Evolutionary conservation across 1,140 invertebrate genomes (phyloP).

Genomic region (Aplysia californica): DNA sequence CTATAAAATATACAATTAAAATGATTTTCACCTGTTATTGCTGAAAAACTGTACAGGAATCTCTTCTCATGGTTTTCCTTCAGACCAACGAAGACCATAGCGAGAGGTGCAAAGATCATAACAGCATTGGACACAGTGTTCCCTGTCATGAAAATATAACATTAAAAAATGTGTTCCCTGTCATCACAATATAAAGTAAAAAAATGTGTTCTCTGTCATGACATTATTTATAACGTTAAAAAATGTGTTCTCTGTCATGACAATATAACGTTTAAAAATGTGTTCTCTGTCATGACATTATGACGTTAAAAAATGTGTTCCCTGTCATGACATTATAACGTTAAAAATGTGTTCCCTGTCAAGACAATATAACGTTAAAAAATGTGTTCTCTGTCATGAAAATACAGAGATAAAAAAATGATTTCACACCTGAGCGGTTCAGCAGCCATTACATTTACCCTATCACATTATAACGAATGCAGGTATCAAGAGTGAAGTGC

Average conservation of each 20-base stretch:
- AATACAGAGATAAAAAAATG: too few relatives aligned
- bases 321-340: too few relatives aligned
- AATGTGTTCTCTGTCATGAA: too few relatives aligned
- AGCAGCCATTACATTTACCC: too few relatives aligned
- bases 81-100: constrained; percentile 48
- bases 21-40: constrained; percentile 21
- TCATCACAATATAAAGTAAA: too few relatives aligned
- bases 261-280: neutral
- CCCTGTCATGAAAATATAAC: constrained; percentile 41
- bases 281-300: too few relatives aligned
- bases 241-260: constrained; percentile 64
- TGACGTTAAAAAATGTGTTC: too few relatives aligned
- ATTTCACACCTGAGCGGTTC: too few relatives aligned
- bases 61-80: constrained; percentile 45
- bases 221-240: constrained; percentile 66
- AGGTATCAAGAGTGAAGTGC: too few relatives aligned
- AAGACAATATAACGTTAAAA: neutral
- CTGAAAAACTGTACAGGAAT: constrained; percentile 49
- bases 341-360: constrained; percentile 67
- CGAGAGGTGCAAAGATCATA: constrained; percentile 66
- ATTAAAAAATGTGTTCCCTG: neutral
- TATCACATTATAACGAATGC: too few relatives aligned
- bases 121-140: constrained; percentile 68
- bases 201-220: too few relatives aligned
- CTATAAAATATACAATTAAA: too few relatives aligned